A percentile compares a stretch with the other conserved stretches of the same genome.
phyloP scores from a whole-genome alignment of 2,888 invertebrate genomes.

The Himalopsyche anomala region DNA sequence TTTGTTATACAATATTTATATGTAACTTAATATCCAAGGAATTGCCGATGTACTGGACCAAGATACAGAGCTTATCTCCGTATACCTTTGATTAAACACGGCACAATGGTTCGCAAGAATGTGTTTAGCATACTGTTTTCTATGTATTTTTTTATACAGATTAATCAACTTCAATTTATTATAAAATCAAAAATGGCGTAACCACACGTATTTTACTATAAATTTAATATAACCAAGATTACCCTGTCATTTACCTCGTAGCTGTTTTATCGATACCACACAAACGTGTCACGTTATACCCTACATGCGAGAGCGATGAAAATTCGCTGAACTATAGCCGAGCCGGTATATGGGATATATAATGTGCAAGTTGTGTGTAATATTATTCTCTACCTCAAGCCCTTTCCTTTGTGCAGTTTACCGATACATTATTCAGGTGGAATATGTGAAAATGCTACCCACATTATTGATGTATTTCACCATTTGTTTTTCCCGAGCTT shows the following conservation, averaged over 20 bases:
- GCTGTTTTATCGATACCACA: neutral
- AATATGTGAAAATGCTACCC: constrained; percentile 21
- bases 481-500: neutral
- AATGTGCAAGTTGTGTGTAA: constrained; percentile 24
- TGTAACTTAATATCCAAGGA: no score
- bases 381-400: constrained; percentile 28
- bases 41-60: no score
- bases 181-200: no score
- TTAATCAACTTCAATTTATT: no score
- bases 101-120: no score
- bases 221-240: neutral
- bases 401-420: constrained; percentile 42
- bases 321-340: neutral
- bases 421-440: constrained; percentile 50
- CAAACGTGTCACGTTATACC: constrained; percentile 4
- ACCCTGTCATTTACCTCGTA: neutral
- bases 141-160: no score
- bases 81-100: no score
- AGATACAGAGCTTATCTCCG: no score
- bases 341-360: neutral
- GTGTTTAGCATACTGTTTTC: no score
- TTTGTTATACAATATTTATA: no score
- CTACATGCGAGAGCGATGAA: neutral
- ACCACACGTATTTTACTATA: neutral
- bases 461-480: constrained; percentile 26